Percentiles rank a stretch among this genome's conserved stretches.
Conservation (phyloP, 2,888 invertebrate genomes). For the Criorhina ranunculi region DNA sequence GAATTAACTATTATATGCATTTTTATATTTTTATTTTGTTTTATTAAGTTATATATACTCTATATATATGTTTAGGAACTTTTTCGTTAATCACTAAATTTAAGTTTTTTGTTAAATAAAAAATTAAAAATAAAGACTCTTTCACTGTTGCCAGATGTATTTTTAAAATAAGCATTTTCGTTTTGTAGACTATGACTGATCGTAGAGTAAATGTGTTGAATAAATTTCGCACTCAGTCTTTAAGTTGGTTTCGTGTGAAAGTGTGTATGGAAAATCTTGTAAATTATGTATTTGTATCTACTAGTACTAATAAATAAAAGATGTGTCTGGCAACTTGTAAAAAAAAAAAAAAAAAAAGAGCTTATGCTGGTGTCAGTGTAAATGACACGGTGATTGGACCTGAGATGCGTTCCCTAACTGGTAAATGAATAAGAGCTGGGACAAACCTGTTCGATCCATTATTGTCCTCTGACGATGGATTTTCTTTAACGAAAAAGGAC, state of each 20-base stretch:
- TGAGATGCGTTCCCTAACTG: slow-evolving; percentile 94
- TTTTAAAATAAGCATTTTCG: slow-evolving; percentile 2
- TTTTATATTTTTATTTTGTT: slow-evolving; percentile 55
- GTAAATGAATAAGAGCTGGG: slow-evolving; percentile 96
- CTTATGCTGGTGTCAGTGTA: slow-evolving; percentile 95
- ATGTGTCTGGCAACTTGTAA: slow-evolving; percentile 50
- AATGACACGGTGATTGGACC: slow-evolving; percentile 95
- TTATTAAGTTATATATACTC: slow-evolving; percentile 68
- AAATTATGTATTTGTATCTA: slow-evolving; percentile 13
- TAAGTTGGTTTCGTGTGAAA: slow-evolving; percentile 58
- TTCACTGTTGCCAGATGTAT: slow-evolving; percentile 55
- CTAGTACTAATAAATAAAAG: slow-evolving; percentile 13
- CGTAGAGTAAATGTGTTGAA: slow-evolving; percentile 61
- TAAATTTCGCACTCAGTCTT: slow-evolving; percentile 76
- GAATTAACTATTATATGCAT: slow-evolving; percentile 69
- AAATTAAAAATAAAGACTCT: slow-evolving; percentile 69
- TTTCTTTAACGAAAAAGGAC: slow-evolving; percentile 93
- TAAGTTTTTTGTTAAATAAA: slow-evolving; percentile 76
- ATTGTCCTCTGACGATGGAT: slow-evolving; percentile 57
- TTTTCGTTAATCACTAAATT: slow-evolving; percentile 83
- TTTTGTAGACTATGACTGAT: slow-evolving; percentile 61
- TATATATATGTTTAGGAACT: slow-evolving; percentile 80
- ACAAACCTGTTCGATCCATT: slow-evolving; percentile 87
- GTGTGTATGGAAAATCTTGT: slow-evolving; percentile 19
- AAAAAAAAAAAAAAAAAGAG: slow-evolving; percentile 38